These are phyloP conservation scores for Crypturellus tataupa DNA, from an alignment of 2,797 vertebrate species.

Conservation along the genomic window DNA sequence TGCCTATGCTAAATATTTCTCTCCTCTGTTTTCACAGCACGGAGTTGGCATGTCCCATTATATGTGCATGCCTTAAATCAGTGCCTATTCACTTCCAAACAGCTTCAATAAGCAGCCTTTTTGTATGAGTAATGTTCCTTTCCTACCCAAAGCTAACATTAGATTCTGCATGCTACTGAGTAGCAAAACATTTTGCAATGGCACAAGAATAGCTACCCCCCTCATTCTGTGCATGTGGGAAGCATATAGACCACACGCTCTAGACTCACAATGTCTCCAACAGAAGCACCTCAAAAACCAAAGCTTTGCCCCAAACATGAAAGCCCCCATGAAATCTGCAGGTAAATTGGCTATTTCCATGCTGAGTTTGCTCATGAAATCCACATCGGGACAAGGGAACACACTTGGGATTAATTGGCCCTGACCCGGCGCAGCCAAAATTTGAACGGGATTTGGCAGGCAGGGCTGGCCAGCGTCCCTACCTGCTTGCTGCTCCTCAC, in stretches of 20 bases:
- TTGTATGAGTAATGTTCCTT: not conserved
- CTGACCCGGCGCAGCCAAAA: not conserved
- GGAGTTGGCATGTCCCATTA: not conserved
- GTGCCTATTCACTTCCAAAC: not conserved
- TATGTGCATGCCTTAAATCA: not conserved
- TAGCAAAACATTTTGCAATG: not conserved
- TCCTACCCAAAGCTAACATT: not conserved
- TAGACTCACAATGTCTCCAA: not conserved
- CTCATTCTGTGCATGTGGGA: not conserved
- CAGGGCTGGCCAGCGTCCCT: not conserved
- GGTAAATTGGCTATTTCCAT: not conserved
- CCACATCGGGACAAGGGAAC: not conserved
- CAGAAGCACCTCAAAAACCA: not conserved
- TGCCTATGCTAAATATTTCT: accelerated
- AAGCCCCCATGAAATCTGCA: not conserved
- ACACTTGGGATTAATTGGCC: not conserved
- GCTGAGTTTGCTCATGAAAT: not conserved
- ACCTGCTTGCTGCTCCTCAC: accelerated
- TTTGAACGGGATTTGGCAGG: not conserved
- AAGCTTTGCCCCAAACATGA: not conserved
- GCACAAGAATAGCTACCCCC: not conserved
- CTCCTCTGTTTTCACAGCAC: not conserved
- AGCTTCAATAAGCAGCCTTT: not conserved
- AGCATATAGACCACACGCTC: not conserved
- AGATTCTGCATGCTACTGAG: not conserved